phyloP scores from a whole-genome alignment of 2,888 invertebrate genomes.

The Drosophila pegasa region DNA sequence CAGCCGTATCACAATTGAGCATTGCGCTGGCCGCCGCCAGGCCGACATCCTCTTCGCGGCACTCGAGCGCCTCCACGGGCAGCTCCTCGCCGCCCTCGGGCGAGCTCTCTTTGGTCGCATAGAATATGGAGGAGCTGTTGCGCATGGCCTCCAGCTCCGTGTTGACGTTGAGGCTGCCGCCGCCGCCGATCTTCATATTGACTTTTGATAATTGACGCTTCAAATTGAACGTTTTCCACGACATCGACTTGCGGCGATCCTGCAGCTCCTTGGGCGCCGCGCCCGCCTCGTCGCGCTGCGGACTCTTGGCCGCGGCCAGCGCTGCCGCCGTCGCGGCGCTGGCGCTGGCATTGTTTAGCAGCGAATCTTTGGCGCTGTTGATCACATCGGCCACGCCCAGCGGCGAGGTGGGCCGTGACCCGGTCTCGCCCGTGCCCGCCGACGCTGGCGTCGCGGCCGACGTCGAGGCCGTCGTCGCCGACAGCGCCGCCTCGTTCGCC shows the following conservation, averaged over 20 bases:
- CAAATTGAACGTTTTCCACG: conserved; percentile 92
- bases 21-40: conserved; percentile 50
- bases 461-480: conserved; percentile 36
- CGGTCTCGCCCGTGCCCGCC: conserved; percentile 40
- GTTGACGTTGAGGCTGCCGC: conserved; percentile 72
- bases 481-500: conserved; percentile 59
- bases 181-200: conserved; percentile 85
- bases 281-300: conserved; percentile 68
- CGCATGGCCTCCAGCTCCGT: conserved; percentile 85
- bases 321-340: conserved; percentile 43
- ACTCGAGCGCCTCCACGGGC: conserved; percentile 59
- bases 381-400: conserved; percentile 38
- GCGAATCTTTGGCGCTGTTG: conserved; percentile 78
- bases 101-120: conserved; percentile 78
- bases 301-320: conserved; percentile 68
- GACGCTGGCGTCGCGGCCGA: conserved; percentile 31
- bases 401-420: conserved; percentile 86
- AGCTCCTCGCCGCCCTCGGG: conserved; percentile 66
- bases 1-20: conserved; percentile 59
- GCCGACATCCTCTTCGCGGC: conserved; percentile 62
- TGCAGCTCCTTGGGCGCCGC: conserved; percentile 84
- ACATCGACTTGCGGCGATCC: conserved; percentile 88
- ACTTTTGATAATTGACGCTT: conserved; percentile 93
- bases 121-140: conserved; percentile 82
- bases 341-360: conserved; percentile 73